These are phyloP conservation scores for Microchrysa polita DNA, from an alignment of 2,888 invertebrate genomes.

Conservation along the genomic window DNA sequence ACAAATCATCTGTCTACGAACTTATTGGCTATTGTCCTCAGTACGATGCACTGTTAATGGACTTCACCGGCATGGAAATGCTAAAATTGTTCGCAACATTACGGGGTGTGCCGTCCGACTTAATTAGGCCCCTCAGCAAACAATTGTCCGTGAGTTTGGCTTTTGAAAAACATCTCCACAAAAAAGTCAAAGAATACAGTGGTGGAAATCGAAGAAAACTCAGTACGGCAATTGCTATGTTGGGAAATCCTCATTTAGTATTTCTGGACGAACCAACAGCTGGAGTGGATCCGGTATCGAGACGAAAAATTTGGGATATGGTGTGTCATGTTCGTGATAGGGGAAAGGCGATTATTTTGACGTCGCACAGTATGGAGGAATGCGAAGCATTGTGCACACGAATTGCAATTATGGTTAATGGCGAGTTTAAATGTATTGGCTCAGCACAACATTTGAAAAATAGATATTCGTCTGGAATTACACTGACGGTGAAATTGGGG, in stretches of 20 bases:
- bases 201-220: conserved; percentile 77
- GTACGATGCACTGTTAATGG: conserved; percentile 73
- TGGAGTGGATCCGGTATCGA: conserved; percentile 76
- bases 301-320: conserved; percentile 81
- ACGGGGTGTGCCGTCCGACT: conserved; percentile 65
- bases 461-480: conserved; percentile 70
- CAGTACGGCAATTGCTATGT: conserved; percentile 75
- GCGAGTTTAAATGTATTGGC: conserved; percentile 76
- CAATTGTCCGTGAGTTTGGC: conserved; percentile 68
- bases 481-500: conserved; percentile 56
- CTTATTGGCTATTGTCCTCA: conserved; percentile 72
- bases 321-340: conserved; percentile 72
- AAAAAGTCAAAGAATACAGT: conserved; percentile 69
- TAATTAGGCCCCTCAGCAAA: conserved; percentile 58
- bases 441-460: conserved; percentile 78
- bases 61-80: conserved; percentile 73
- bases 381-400: conserved; percentile 83
- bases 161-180: conserved; percentile 70
- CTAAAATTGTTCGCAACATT: conserved; percentile 70
- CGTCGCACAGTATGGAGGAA: conserved; percentile 84
- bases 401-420: conserved; percentile 80
- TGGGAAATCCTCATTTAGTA: conserved; percentile 73
- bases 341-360: conserved; percentile 79
- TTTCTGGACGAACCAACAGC: conserved; percentile 71
- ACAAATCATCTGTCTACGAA: conserved; percentile 67